These are phyloP conservation scores for Melieria crassipennis DNA, from an alignment of 2,888 invertebrate genomes.

Conservation along the genomic window DNA sequence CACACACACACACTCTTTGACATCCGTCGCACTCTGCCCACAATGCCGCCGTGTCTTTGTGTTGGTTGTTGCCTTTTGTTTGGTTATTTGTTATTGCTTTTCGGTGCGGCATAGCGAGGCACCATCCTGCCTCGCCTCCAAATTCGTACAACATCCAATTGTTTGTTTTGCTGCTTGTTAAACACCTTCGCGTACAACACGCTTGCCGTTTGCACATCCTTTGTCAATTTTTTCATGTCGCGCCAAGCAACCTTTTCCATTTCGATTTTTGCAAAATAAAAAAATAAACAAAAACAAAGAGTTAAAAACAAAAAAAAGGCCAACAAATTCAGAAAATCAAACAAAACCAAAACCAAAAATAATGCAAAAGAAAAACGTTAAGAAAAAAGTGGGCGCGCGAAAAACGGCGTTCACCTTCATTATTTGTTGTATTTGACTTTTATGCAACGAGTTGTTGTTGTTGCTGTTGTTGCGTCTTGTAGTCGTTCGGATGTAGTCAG, in stretches of 20 bases:
- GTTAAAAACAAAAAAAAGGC: not conserved
- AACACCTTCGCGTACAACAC: slow-evolving; percentile 60
- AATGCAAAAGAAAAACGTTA: not conserved
- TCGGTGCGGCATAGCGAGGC: slow-evolving; percentile 8
- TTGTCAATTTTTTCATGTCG: slow-evolving; percentile 35
- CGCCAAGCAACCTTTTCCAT: not conserved
- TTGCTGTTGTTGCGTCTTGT: slow-evolving; percentile 4
- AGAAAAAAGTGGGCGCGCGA: slow-evolving; percentile 29
- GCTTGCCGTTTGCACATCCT: slow-evolving; percentile 39
- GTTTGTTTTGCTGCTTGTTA: slow-evolving; percentile 62
- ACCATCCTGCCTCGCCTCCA: slow-evolving; percentile 36
- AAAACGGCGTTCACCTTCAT: slow-evolving; percentile 30
- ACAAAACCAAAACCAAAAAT: not conserved
- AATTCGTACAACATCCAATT: slow-evolving; percentile 36
- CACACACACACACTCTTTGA: no score
- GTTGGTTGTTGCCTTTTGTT: not conserved
- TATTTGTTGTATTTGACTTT: not conserved
- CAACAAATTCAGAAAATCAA: not conserved
- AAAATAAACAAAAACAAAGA: slow-evolving; percentile 9
- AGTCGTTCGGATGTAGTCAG: slow-evolving; percentile 11
- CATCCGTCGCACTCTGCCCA: no score
- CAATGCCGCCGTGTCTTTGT: no score
- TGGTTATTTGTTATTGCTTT: not conserved
- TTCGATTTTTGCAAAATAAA: slow-evolving; percentile 10
- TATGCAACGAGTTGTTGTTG: not conserved